Conservation (phyloP, 2,797 vertebrate species). For the Arctocebus calabarensis region DNA sequence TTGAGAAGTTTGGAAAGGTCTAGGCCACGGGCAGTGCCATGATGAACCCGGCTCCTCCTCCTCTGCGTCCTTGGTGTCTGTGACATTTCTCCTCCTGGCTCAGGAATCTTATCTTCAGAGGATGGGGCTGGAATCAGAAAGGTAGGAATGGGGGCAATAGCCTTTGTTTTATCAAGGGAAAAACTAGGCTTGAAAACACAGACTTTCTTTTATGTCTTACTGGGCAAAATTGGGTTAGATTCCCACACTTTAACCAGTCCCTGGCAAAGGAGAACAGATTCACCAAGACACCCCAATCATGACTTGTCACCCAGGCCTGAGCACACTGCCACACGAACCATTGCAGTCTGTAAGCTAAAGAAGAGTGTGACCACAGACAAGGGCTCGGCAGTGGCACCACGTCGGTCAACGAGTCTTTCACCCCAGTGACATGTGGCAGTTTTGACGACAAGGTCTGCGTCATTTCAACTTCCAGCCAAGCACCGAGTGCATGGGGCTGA, state of each 20-base stretch:
- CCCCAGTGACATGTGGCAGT: neutral
- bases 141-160: neutral
- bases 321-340: neutral
- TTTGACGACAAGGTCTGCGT: neutral
- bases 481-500: neutral
- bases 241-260: neutral
- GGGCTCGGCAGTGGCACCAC: neutral
- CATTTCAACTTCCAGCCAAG: neutral
- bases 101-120: neutral
- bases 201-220: neutral
- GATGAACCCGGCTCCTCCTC: neutral
- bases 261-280: neutral
- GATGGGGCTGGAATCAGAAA: neutral
- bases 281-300: neutral
- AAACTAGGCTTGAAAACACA: neutral
- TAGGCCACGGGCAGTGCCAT: neutral
- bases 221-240: neutral
- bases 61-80: neutral
- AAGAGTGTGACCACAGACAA: neutral
- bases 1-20: neutral
- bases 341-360: neutral
- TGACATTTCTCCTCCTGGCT: neutral
- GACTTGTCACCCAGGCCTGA: neutral
- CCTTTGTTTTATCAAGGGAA: neutral
- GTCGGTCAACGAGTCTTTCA: neutral